Evolutionary conservation across 2,888 invertebrate species (phyloP).

Genomic region (Harpalus rubripes): DNA sequence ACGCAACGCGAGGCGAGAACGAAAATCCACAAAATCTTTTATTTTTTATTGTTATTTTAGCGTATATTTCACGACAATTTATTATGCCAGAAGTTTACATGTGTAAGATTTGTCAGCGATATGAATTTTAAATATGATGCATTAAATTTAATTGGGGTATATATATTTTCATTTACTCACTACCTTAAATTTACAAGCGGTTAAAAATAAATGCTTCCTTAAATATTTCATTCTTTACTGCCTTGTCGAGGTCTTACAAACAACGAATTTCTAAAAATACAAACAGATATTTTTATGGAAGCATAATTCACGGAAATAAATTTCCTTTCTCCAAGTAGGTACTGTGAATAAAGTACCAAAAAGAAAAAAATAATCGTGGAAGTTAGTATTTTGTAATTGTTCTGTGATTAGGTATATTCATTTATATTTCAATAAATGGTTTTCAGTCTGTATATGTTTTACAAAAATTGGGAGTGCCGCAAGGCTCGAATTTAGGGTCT

Average conservation of each 20-base stretch:
- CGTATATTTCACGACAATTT: constrained; percentile 36
- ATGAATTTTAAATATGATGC: constrained; percentile 47
- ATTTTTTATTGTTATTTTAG: constrained; percentile 30
- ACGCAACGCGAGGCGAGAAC: constrained; percentile 41
- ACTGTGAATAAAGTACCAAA: no score
- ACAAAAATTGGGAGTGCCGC: no score
- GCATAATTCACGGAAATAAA: neutral
- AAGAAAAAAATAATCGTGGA: no score
- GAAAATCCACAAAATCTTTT: constrained; percentile 27
- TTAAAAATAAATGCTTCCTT: constrained; percentile 28
- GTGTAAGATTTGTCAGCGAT: constrained; percentile 56
- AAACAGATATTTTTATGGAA: constrained; percentile 7
- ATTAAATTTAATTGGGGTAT: constrained; percentile 56
- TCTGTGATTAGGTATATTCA: no score
- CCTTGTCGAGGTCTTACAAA: neutral
- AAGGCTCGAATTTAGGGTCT: no score
- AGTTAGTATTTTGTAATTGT: no score
- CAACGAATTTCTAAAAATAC: constrained; percentile 20
- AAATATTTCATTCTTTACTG: constrained; percentile 35
- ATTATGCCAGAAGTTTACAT: constrained; percentile 46
- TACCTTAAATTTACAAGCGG: constrained; percentile 14
- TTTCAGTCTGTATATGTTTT: no score
- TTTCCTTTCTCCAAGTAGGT: neutral
- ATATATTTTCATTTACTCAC: constrained; percentile 40
- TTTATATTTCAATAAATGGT: no score